phyloP scores from a whole-genome alignment of 2,113 vertebrate genomes.

The Lathamus discolor region DNA sequence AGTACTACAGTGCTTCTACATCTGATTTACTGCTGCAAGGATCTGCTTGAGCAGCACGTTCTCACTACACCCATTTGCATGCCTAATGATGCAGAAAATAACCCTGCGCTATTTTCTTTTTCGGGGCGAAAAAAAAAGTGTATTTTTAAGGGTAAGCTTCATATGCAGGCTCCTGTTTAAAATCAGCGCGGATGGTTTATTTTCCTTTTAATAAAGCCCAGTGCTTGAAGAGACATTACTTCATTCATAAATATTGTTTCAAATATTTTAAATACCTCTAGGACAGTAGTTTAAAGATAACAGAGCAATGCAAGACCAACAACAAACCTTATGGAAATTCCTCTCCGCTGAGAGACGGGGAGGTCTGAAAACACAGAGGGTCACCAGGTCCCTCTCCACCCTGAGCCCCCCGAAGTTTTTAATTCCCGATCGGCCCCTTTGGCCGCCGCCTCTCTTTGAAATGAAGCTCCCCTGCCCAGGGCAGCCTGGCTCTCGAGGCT shows the following conservation, averaged over 20 bases:
- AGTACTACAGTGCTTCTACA: background rate
- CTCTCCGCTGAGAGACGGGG: background rate
- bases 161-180: constrained; percentile 43
- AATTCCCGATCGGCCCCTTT: background rate
- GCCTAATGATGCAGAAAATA: constrained; percentile 68
- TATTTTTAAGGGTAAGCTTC: constrained; percentile 4
- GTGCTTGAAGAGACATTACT: constrained; percentile 61
- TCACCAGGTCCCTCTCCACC: background rate
- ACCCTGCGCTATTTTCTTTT: constrained; percentile 15
- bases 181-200: constrained; percentile 17
- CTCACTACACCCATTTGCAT: constrained; percentile 57
- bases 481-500: background rate
- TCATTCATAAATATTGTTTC: constrained; percentile 70
- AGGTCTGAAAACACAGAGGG: background rate
- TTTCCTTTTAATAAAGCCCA: constrained; percentile 58
- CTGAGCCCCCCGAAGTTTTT: background rate
- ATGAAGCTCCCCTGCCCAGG: background rate
- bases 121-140: background rate
- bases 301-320: constrained; percentile 3
- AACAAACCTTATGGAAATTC: background rate
- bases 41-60: constrained; percentile 52
- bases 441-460: background rate
- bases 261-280: constrained; percentile 64
- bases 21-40: constrained; percentile 47
- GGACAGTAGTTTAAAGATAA: constrained; percentile 66